Percentiles rank a stretch among this genome's conserved stretches.
Evolutionary conservation across 2,797 vertebrate species (phyloP).

Genomic region (Enteromius trimaculatus): DNA sequence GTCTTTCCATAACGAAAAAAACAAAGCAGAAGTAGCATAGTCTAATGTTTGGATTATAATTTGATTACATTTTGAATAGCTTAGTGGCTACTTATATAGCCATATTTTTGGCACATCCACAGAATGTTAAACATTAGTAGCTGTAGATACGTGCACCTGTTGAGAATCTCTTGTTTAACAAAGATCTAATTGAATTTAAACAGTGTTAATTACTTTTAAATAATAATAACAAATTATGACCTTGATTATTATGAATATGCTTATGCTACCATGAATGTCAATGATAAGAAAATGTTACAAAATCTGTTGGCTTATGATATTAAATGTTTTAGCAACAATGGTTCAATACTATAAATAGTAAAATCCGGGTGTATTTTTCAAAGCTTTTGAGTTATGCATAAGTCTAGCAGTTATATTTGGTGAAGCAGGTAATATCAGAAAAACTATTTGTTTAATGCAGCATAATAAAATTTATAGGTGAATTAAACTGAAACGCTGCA

Average conservation of each 20-base stretch:
- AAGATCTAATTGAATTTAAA: background rate
- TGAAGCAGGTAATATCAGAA: conserved; percentile 11
- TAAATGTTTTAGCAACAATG: background rate
- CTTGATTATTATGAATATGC: no score
- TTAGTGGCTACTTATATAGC: conserved; percentile 1
- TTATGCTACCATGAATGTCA: background rate
- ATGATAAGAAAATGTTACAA: background rate
- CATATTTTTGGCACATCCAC: conserved; percentile 20
- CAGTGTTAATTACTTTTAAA: background rate
- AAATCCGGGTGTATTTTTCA: background rate
- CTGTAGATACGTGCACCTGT: background rate
- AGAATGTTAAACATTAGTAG: background rate
- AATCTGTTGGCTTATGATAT: background rate
- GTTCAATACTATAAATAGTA: background rate
- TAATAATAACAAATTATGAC: background rate
- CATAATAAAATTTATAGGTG: background rate
- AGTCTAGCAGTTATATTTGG: background rate
- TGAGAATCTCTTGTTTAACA: background rate
- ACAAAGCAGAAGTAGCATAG: background rate
- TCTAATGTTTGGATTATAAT: background rate
- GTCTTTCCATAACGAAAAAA: background rate
- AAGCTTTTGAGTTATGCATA: conserved; percentile 6
- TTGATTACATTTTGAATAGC: background rate
- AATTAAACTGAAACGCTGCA: background rate
- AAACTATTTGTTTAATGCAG: background rate